Base-by-base conservation (phyloP, 1,140 invertebrate genomes). In the Sycophaga agraensis region DNA sequence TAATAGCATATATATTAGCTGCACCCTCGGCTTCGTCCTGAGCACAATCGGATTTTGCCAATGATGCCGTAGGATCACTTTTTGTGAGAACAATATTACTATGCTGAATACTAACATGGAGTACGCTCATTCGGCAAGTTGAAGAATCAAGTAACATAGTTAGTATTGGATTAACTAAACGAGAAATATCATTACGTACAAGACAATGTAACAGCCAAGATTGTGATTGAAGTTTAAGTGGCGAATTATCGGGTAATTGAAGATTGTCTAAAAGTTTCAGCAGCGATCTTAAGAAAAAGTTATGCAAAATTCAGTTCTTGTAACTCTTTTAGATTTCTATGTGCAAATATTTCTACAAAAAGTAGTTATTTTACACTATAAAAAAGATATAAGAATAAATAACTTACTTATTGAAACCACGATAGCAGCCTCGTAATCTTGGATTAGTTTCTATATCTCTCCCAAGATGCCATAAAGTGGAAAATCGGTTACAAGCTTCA, bases 111-210 rank as follows among this genome's bases (percentile, higher is more conserved):
- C 88, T 91, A 1, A 93, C 88, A 71, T 95, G 91, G 9, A 92
- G 86, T 3, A 96, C 89, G 46, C 92, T 92, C 62, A 96, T 87
- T 24, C 94, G 84, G 55, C 91, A 89, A 0, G 93, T 95, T 43
- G 88, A 89, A 11, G 91, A 87, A 66, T 92, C 87, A 1, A 96
- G 79, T 2, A 97, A 76, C 73, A 94, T 90, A 37, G 86, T 82
- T 37, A 95, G 81, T 7, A 94, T 77, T 1, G 93, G 91, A 68
- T 91, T 91, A 6, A 96, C 82, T 22, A 97, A 82, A 1, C 92
- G 81, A 6, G 86, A 84, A 55, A 93, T 85, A 69, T 94, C 92
- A 4, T 89, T 89, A 3, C 90, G 83, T 40, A 93, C 83, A 4
- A 94, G 73, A 8, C 88, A 84, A 66, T 91, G 89, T 40, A 86